Evolutionary conservation across 1,140 invertebrate genomes (phyloP), one percentile per base, ranked within the genome.

Genomic region (Phthorimaea operculella): DNA sequence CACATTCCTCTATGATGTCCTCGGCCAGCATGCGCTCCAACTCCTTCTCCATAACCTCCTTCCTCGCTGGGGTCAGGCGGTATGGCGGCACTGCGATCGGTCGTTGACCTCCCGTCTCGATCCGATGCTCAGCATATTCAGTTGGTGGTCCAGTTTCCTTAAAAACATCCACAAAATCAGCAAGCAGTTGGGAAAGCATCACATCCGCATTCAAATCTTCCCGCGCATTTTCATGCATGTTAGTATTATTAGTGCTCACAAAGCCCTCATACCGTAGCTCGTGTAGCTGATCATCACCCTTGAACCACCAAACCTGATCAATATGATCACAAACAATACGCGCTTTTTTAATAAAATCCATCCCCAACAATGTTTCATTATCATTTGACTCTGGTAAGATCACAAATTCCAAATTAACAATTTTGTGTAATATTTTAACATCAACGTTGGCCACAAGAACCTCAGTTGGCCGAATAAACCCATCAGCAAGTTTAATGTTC

Each of bases 1-100:
- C 60, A 5, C 76, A 76, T 1, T 79, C 76, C 60, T 79, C 68
- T 6, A 87, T 77, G 0, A 86, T 59, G 0, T 59, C 69, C 6
- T 64, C 34, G 8, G 58, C 39, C 1, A 81, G 45, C 66, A 85
- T 67, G 33, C 51, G 34, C 4, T 58, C 57, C 12, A 58, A 7
- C 33, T 58, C 42, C 10, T 33, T 21, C 66, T 45, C 21, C 21
- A 50, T 28, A 4, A 50, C 14, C 12, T 28, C 18, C 15, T 33
- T 50, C 21, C 15, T 21, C 9, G 48, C 48, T 6, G 48, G 48
- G 1, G 48, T 50, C 10, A 50, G 48, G 15, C 48, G 48, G 21
- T 50, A 50, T 2, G 64, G 62, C n/a, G 67, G 28, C 7, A 51
- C 51, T 7, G 60, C 47, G 15, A 65, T 55, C 5, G 65, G 57